Percentiles rank a stretch among this genome's conserved stretches.
Conservation (phyloP, 1,140 invertebrate species). For the Calliphora vicina region DNA sequence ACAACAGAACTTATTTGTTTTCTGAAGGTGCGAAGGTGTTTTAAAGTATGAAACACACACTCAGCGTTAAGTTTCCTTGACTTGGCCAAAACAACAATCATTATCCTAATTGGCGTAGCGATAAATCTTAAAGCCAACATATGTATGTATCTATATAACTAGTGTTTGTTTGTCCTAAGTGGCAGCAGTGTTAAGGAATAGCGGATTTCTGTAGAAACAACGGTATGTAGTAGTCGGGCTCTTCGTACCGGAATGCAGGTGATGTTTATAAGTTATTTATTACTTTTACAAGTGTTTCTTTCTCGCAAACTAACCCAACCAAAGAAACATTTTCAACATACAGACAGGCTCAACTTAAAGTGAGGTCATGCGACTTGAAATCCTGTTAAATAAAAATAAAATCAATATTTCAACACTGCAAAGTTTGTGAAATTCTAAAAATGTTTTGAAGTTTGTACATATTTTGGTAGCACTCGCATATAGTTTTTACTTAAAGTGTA, state of each 20-base stretch:
- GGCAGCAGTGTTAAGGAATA: neutral
- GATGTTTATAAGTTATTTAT: neutral
- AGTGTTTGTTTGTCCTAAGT: no score
- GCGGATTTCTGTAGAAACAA: neutral
- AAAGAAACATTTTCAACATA: neutral
- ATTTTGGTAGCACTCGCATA: no score
- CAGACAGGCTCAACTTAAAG: neutral
- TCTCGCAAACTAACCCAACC: neutral
- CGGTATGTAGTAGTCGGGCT: neutral
- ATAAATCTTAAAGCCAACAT: slow-evolving; percentile 30
- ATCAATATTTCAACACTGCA: neutral
- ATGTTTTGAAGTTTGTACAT: neutral
- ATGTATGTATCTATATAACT: neutral
- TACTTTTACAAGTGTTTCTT: slow-evolving; percentile 15
- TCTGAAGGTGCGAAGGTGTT: slow-evolving; percentile 4
- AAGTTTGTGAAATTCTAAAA: neutral
- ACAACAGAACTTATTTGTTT: slow-evolving; percentile 21
- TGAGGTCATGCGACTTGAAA: slow-evolving; percentile 3
- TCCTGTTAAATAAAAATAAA: neutral
- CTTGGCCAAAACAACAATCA: slow-evolving; percentile 21
- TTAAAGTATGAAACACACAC: neutral
- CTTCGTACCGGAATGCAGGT: slow-evolving; percentile 1
- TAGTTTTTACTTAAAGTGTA: no score
- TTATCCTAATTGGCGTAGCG: slow-evolving; percentile 36
- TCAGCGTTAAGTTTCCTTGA: neutral